Evolutionary conservation across 2,797 vertebrate species (phyloP).

Genomic region (Rhinatrema bivittatum): DNA sequence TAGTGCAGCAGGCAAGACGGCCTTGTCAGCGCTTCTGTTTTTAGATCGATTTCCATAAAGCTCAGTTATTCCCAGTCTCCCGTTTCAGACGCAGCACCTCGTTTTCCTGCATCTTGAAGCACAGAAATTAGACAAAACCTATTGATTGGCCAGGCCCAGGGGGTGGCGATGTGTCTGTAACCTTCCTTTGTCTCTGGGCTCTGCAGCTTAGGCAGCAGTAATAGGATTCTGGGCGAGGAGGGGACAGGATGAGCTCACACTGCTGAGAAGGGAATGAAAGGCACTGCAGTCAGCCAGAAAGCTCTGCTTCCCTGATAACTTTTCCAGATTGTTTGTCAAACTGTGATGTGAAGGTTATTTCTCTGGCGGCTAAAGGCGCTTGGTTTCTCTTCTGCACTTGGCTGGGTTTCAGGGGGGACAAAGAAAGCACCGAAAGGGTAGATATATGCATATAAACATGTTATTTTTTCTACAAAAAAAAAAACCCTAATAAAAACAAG

Average conservation of each 20-base stretch:
- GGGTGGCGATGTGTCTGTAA: slow-evolving; percentile 23
- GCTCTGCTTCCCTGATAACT: slow-evolving; percentile 28
- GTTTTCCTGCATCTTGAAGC: slow-evolving; percentile 30
- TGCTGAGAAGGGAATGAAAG: slow-evolving; percentile 27
- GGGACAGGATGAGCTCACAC: slow-evolving; percentile 33
- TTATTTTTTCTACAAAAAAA: too few relatives aligned
- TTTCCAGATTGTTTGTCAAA: slow-evolving; percentile 33
- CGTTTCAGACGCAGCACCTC: slow-evolving; percentile 28
- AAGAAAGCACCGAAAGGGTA: too few relatives aligned
- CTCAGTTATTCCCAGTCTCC: slow-evolving; percentile 23
- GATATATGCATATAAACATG: too few relatives aligned
- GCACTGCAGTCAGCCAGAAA: slow-evolving; percentile 22
- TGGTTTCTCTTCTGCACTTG: slow-evolving; percentile 8
- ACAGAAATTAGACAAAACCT: slow-evolving; percentile 39
- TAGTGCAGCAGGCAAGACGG: slow-evolving; percentile 26
- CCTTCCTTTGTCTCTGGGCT: slow-evolving; percentile 34
- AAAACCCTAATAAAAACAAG: too few relatives aligned
- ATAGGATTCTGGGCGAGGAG: slow-evolving; percentile 31
- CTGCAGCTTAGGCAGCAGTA: slow-evolving; percentile 36
- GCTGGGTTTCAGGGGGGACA: slow-evolving; percentile 9
- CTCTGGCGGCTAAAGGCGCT: slow-evolving; percentile 27
- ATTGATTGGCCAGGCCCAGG: slow-evolving; percentile 25
- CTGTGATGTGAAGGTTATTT: slow-evolving; percentile 42
- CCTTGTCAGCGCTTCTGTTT: slow-evolving; percentile 28
- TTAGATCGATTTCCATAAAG: slow-evolving; percentile 27